These are phyloP conservation scores for Columba livia DNA, from an alignment of 2,113 vertebrate species.

Conservation along the genomic window DNA sequence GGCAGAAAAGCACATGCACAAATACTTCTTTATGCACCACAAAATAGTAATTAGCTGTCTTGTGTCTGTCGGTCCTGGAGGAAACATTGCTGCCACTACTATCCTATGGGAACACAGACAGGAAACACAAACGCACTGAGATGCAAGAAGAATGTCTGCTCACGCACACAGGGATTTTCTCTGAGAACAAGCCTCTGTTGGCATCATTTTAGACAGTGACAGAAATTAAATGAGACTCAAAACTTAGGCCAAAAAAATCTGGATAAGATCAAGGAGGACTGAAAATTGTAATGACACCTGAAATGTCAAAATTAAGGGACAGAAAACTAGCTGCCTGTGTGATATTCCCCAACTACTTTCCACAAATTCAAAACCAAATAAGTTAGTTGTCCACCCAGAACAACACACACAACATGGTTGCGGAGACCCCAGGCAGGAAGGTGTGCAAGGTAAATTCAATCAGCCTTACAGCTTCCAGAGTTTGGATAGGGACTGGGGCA, in stretches of 20 bases:
- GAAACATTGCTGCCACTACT: not conserved
- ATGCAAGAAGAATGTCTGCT: not conserved
- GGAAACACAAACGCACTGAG: not conserved
- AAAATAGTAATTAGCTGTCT: not conserved
- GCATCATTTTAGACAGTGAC: not conserved
- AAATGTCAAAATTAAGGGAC: not conserved
- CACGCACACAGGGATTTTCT: not conserved
- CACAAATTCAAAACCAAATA: not conserved
- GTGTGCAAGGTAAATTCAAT: not conserved
- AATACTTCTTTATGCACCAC: not conserved
- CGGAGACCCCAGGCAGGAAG: not conserved
- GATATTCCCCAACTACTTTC: not conserved
- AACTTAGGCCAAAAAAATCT: not conserved
- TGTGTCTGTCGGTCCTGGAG: not conserved
- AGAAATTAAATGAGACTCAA: not conserved
- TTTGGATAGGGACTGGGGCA: not conserved
- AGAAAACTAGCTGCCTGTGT: fast-evolving
- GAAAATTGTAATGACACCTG: not conserved
- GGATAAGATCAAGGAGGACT: not conserved
- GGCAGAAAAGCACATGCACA: not conserved
- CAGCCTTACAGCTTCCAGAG: not conserved
- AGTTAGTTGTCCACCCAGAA: not conserved
- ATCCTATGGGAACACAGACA: not conserved
- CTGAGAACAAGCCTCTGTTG: not conserved
- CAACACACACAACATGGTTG: not conserved